Percentiles rank a stretch among this genome's conserved stretches.
phyloP scores from a whole-genome alignment of 2,888 invertebrate species.

The Metallyticus violacea region DNA sequence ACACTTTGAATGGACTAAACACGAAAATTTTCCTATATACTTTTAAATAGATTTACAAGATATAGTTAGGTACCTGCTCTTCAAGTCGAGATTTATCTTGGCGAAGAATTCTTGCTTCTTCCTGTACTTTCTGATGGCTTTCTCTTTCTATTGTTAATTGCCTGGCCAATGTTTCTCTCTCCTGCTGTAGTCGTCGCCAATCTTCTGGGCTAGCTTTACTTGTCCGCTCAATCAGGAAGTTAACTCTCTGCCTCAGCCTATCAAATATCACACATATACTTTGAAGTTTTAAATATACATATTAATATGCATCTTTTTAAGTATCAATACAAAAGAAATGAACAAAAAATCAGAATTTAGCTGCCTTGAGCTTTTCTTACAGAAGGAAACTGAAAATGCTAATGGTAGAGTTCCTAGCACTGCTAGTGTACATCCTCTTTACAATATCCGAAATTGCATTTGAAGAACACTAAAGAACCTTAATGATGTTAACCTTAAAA shows the following conservation, averaged over 20 bases:
- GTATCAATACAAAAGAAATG: not conserved
- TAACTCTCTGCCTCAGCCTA: slow-evolving; percentile 74
- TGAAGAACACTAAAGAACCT: too few relatives aligned
- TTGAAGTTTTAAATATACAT: not conserved
- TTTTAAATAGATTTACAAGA: too few relatives aligned
- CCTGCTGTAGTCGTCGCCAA: slow-evolving; percentile 79
- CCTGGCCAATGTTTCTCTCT: slow-evolving; percentile 76
- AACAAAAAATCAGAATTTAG: not conserved
- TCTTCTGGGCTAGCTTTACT: slow-evolving; percentile 91
- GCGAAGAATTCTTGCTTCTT: slow-evolving; percentile 62
- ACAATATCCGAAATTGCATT: too few relatives aligned
- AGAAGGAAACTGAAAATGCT: too few relatives aligned
- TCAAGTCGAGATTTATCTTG: slow-evolving; percentile 66
- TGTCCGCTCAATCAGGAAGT: slow-evolving; percentile 82
- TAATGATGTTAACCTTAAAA: too few relatives aligned
- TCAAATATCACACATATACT: not conserved
- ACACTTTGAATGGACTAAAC: too few relatives aligned
- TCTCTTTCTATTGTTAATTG: slow-evolving; percentile 76
- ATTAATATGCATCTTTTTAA: not conserved
- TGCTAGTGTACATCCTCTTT: too few relatives aligned
- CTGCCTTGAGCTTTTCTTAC: not conserved
- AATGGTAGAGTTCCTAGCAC: too few relatives aligned
- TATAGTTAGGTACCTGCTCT: slow-evolving; percentile 54
- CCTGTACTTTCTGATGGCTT: slow-evolving; percentile 61
- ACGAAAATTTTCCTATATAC: too few relatives aligned